phyloP scores from a whole-genome alignment of 2,797 vertebrate species.

The Pseudochirops corinnae region DNA sequence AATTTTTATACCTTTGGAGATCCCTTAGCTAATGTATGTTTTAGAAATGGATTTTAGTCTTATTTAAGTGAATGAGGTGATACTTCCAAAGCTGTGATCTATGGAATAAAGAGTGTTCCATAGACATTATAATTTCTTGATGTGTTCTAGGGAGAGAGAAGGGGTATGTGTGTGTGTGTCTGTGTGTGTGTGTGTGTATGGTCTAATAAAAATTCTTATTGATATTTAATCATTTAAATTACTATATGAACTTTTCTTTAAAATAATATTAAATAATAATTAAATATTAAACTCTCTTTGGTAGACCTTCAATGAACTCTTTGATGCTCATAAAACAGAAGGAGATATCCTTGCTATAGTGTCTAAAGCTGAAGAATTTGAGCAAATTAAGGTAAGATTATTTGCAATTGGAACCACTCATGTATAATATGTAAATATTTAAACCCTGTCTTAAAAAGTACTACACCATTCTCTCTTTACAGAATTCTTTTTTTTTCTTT shows the following conservation, averaged over 20 bases:
- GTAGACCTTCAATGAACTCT: slow-evolving; percentile 97
- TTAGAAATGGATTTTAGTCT: slow-evolving; percentile 42
- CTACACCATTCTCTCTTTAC: background rate
- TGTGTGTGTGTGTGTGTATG: background rate
- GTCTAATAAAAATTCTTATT: background rate
- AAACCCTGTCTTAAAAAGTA: slow-evolving; percentile 45
- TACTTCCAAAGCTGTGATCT: slow-evolving; percentile 31
- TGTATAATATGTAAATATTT: slow-evolving; percentile 1
- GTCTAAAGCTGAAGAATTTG: slow-evolving; percentile 98
- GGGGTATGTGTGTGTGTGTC: background rate
- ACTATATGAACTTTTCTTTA: slow-evolving; percentile 36
- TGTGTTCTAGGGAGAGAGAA: background rate
- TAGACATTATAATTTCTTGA: background rate
- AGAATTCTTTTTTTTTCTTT: background rate
- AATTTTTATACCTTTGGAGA: slow-evolving; percentile 41
- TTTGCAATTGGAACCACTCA: slow-evolving; percentile 48
- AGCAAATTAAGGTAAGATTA: slow-evolving; percentile 96
- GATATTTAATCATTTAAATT: background rate
- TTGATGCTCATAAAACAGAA: slow-evolving; percentile 96
- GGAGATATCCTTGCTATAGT: slow-evolving; percentile 95
- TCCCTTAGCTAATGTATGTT: slow-evolving; percentile 19
- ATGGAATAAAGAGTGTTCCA: background rate
- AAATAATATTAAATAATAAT: slow-evolving; percentile 58
- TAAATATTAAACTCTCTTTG: slow-evolving; percentile 72
- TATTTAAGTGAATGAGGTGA: slow-evolving; percentile 21